Evolutionary conservation across 2,888 invertebrate genomes (phyloP).

Genomic region (Aromia moschata): DNA sequence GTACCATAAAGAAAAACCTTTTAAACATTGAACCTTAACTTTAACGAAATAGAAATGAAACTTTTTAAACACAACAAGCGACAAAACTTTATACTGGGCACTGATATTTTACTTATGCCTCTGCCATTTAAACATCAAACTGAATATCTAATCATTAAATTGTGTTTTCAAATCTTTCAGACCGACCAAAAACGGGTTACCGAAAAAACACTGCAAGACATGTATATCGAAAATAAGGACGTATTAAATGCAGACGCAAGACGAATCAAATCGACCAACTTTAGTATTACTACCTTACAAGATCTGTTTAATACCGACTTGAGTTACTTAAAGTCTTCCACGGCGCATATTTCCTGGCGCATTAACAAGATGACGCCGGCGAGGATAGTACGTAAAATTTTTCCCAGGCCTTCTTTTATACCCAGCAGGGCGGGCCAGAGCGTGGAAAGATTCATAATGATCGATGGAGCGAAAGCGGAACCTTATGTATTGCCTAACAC

Average conservation of each 20-base stretch:
- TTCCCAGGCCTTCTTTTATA: conserved; percentile 76
- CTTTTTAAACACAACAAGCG: too few relatives aligned
- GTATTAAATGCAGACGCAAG: conserved; percentile 72
- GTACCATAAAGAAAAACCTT: too few relatives aligned
- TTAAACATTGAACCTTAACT: too few relatives aligned
- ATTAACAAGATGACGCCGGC: conserved; percentile 81
- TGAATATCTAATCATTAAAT: too few relatives aligned
- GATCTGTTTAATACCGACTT: conserved; percentile 46
- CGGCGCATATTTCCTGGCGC: conserved; percentile 68
- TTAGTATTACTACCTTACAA: conserved; percentile 44
- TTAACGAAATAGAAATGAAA: too few relatives aligned
- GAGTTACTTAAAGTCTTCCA: conserved; percentile 45
- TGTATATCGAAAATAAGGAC: conserved; percentile 69
- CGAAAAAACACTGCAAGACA: conserved; percentile 66
- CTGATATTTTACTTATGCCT: too few relatives aligned
- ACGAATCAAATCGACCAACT: conserved; percentile 64
- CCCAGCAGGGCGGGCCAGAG: conserved; percentile 74
- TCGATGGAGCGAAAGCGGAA: conserved; percentile 76
- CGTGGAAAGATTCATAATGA: conserved; percentile 75
- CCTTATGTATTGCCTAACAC: conserved; percentile 79
- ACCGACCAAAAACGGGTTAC: conserved; percentile 68
- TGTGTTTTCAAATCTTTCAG: too few relatives aligned
- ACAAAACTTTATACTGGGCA: too few relatives aligned
- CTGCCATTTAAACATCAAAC: too few relatives aligned
- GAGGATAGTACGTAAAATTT: conserved; percentile 75